Conservation (phyloP, 1,140 invertebrate genomes). For the Drosophila sulfurigaster region DNA sequence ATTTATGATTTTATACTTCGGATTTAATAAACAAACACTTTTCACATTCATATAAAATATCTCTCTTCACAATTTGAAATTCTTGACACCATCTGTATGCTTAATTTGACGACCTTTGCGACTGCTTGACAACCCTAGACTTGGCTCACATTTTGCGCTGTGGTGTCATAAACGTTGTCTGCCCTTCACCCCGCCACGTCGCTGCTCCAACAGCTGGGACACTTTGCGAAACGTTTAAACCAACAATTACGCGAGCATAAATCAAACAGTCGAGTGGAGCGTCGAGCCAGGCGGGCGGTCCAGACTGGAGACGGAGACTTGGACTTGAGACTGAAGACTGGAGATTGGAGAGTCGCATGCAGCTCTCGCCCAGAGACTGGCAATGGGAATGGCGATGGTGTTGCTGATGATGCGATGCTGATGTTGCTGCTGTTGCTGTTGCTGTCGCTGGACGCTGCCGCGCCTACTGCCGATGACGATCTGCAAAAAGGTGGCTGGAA, state of each 20-base stretch:
- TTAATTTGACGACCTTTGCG: neutral
- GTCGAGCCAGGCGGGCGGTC: conserved; percentile 46
- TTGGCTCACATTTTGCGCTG: conserved; percentile 63
- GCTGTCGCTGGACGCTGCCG: conserved; percentile 29
- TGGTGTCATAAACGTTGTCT: conserved; percentile 69
- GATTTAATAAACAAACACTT: no score
- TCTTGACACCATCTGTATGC: neutral
- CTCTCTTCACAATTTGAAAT: no score
- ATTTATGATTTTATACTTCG: no score
- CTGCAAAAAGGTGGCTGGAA: conserved; percentile 44
- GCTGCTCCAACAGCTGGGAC: conserved; percentile 30
- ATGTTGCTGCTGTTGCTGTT: neutral
- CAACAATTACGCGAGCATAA: conserved; percentile 85
- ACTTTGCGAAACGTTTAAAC: conserved; percentile 84
- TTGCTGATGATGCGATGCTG: conserved; percentile 29
- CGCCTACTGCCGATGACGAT: conserved; percentile 45
- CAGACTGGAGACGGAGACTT: conserved; percentile 42
- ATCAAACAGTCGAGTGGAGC: conserved; percentile 83
- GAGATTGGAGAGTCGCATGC: conserved; percentile 56
- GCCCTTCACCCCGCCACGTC: neutral
- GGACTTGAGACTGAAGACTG: no score
- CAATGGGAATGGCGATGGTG: conserved; percentile 10
- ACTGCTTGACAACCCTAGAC: conserved; percentile 57
- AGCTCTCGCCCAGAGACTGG: conserved; percentile 16
- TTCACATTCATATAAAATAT: no score